phyloP scores from a whole-genome alignment of 2,113 vertebrate genomes.

The Sinocyclocheilus grahami region DNA sequence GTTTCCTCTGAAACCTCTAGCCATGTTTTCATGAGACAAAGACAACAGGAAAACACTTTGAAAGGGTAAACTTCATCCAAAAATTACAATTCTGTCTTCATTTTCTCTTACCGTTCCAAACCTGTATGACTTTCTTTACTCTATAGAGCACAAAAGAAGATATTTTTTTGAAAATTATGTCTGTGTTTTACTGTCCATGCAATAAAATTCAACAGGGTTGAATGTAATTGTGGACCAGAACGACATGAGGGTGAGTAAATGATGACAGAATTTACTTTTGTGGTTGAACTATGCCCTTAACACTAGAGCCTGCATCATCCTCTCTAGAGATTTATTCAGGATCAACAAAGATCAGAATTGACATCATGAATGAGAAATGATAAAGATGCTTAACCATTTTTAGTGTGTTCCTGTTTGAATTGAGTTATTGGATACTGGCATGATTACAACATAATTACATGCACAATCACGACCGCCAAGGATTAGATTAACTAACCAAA shows the following conservation, averaged over 20 bases:
- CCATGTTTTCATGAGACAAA: not conserved
- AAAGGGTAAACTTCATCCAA: not conserved
- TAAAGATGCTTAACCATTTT: slow-evolving; percentile 33
- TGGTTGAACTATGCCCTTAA: not conserved
- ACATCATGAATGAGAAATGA: slow-evolving; percentile 40
- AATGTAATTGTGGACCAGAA: not conserved
- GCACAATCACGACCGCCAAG: slow-evolving; percentile 45
- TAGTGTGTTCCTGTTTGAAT: slow-evolving; percentile 27
- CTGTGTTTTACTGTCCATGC: not conserved
- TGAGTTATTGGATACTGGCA: slow-evolving; percentile 40
- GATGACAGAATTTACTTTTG: not conserved
- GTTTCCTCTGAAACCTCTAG: not conserved
- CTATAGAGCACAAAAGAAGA: not conserved
- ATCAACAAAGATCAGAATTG: slow-evolving; percentile 29
- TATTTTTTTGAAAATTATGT: not conserved
- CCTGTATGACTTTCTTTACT: not conserved
- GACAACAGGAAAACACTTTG: not conserved
- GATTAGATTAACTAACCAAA: slow-evolving; percentile 57
- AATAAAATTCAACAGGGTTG: not conserved
- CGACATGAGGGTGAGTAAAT: not conserved
- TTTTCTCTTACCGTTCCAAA: not conserved
- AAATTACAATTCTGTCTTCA: not conserved
- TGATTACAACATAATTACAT: slow-evolving; percentile 50
- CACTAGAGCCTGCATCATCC: not conserved
- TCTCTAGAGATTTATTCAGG: not conserved